Evolutionary conservation across 2,797 vertebrate species (phyloP).

Genomic region (Sebastiscus tertius): DNA sequence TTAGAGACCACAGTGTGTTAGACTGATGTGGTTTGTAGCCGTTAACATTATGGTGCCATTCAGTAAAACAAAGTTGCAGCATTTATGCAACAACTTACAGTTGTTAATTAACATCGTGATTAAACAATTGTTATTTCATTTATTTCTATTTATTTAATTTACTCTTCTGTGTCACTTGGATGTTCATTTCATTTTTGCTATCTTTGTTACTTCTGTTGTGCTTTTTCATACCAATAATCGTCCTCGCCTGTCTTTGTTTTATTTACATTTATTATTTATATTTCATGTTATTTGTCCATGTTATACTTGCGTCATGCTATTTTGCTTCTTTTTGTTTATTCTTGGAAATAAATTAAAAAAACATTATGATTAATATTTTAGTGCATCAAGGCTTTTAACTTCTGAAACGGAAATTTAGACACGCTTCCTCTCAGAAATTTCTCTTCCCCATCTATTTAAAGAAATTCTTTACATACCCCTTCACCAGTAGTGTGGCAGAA

Average conservation of each 20-base stretch:
- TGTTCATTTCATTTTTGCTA: neutral
- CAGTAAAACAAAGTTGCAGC: neutral
- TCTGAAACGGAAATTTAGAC: neutral
- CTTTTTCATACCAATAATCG: neutral
- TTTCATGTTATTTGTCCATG: neutral
- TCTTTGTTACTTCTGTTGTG: neutral
- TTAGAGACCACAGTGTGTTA: neutral
- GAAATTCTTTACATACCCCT: neutral
- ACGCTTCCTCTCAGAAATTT: neutral
- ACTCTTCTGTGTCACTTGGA: neutral
- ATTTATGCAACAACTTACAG: neutral
- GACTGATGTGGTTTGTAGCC: conserved; percentile 1
- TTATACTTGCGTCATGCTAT: neutral
- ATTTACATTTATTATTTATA: neutral
- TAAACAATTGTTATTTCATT: neutral
- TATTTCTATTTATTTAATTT: neutral
- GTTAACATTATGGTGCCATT: neutral
- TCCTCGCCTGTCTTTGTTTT: neutral
- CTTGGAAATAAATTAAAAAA: neutral
- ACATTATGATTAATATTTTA: neutral
- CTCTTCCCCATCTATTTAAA: neutral
- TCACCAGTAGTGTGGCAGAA: neutral
- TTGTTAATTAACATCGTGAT: neutral
- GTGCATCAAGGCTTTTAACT: neutral
- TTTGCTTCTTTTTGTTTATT: neutral